Evolutionary conservation across 2,888 invertebrate species (phyloP), one percentile per base, ranked within the genome.

Genomic region (Entomobrya multifasciata): DNA sequence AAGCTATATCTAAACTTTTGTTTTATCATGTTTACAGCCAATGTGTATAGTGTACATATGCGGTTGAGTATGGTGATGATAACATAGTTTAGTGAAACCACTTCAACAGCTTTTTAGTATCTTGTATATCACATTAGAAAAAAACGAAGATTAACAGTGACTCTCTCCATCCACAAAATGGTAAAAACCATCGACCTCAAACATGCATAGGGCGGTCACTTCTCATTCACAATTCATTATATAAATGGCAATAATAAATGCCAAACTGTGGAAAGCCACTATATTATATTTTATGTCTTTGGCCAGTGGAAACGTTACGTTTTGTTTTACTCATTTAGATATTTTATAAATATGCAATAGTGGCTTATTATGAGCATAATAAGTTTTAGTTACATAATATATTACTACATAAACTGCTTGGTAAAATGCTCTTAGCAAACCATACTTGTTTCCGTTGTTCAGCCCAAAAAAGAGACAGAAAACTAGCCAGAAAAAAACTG

Each of bases 221-320:
- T 81, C 60, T 87, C 87, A 87, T 83, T 83, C 82, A 87, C 87
- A 82, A 87, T 87, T 83, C 82, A 87, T 87, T 72, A 83, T 72
- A 60, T 87, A 87, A 87, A 87, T 87, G 81, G 87, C 82, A 81
- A 81, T 72, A 81, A 81, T 72, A 81, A 81, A 81, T 81, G 72
- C 81, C 81, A 81, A 81, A 62, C 81, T 72, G 72, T 80, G 67
- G 79, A 47, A 80, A 80, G 79, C 67, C 79, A 80, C 67, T n/a
- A 36, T 20, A 55, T 4, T 27, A 60, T 27, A 27, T 60, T 60
- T 13, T 27, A 17, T 55, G n/a, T n/a, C 1, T 8, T 6, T 60
- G 60, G 13, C 25, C 3, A n/a, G n/a, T n/a, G n/a, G n/a, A n/a
- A n/a, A n/a, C n/a, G n/a, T n/a, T n/a, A n/a, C 11, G 17, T 55